Conservation (phyloP, 2,113 vertebrate genomes). For the Plotosus lineatus region DNA sequence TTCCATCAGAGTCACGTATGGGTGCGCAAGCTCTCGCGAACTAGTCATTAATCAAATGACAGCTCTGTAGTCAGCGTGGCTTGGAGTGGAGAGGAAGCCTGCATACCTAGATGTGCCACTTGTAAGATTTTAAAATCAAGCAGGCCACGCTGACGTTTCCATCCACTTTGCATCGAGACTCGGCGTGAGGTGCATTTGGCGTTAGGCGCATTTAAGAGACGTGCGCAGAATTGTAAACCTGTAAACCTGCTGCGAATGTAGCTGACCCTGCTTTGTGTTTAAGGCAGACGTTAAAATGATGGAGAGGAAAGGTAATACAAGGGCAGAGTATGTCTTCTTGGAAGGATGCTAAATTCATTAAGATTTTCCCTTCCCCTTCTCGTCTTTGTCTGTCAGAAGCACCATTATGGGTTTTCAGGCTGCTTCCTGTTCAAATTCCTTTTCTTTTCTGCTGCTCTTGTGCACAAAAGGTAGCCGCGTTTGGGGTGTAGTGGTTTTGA, state of each 20-base stretch:
- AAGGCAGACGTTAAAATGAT: conserved; percentile 33
- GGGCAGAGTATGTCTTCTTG: conserved; percentile 68
- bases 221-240: background rate
- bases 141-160: background rate
- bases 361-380: conserved; percentile 69
- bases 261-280: background rate
- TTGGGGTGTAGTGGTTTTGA: conserved; percentile 72
- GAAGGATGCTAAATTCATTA: conserved; percentile 79
- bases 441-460: conserved; percentile 73
- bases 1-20: conserved; percentile 73
- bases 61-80: conserved; percentile 48
- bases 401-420: conserved; percentile 83
- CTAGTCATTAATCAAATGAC: conserved; percentile 75
- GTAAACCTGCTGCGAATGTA: background rate
- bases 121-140: conserved; percentile 40
- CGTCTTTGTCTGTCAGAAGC: conserved; percentile 76
- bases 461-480: conserved; percentile 79
- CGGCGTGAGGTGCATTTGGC: background rate
- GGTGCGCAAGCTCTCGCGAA: conserved; percentile 66
- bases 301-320: conserved; percentile 21
- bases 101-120: conserved; percentile 54
- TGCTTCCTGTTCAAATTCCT: conserved; percentile 83
- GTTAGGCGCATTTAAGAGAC: background rate
- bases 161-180: conserved; percentile 7
- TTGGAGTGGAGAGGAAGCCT: conserved; percentile 29